phyloP scores from a whole-genome alignment of 2,797 vertebrate genomes.

The Propithecus perrieri region DNA sequence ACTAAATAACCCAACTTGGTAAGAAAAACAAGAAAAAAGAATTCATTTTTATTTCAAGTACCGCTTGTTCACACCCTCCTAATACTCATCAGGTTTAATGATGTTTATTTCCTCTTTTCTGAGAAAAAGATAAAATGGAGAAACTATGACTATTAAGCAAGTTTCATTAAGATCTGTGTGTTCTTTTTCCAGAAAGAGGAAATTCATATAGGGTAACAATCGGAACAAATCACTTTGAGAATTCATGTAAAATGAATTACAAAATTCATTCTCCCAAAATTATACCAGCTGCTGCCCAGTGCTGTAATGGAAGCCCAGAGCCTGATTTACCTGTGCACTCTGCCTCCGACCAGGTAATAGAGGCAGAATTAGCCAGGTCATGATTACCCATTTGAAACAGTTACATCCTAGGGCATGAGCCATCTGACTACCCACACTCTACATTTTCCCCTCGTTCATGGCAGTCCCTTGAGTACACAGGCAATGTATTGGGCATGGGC shows the following conservation, averaged over 20 bases:
- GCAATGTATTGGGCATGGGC: no score
- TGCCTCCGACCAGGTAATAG: neutral
- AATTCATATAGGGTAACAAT: neutral
- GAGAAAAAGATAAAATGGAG: constrained; percentile 17
- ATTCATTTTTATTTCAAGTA: constrained; percentile 34
- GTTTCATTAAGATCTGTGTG: neutral
- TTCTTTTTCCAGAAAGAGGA: neutral
- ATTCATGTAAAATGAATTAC: neutral
- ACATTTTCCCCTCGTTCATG: neutral
- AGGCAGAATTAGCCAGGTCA: neutral
- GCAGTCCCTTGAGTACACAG: neutral
- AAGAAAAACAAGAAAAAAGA: neutral
- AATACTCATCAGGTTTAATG: neutral
- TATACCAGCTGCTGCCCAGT: neutral
- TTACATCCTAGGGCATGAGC: neutral
- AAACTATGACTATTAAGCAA: neutral
- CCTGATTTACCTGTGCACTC: no score
- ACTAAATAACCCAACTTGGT: neutral
- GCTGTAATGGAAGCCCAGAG: neutral
- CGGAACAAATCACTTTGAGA: neutral
- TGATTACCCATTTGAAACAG: neutral
- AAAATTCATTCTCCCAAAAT: neutral
- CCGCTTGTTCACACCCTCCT: neutral
- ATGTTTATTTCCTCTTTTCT: neutral
- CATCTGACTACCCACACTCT: accelerated